Evolutionary conservation across 37 sponge, comb jelly and placozoan genomes (phyloP).

Genomic region (Agelas oroides): DNA sequence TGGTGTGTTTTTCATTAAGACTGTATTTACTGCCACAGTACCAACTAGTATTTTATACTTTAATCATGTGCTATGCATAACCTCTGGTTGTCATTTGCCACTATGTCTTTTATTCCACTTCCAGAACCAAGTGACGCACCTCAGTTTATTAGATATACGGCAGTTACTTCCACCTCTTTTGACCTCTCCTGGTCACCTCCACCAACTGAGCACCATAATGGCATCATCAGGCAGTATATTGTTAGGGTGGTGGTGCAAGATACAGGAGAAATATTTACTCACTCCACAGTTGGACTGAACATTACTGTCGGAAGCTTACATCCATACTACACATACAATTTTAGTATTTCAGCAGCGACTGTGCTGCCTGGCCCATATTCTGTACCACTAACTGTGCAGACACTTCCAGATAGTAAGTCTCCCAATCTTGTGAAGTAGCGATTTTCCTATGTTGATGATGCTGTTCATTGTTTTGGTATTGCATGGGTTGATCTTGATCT

Average conservation of each 20-base stretch:
- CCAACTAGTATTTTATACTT: too few species aligned
- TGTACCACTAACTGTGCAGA: constrained; percentile 1
- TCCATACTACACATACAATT: constrained; percentile 11
- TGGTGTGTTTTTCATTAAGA: too few species aligned
- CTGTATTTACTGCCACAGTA: too few species aligned
- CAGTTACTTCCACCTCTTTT: constrained; percentile 5
- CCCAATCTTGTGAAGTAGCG: too few species aligned
- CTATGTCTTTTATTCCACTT: neutral
- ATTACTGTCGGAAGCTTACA: constrained; percentile 28
- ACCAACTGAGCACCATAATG: constrained; percentile 34
- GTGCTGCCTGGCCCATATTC: neutral
- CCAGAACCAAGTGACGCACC: constrained; percentile 15
- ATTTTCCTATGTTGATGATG: too few species aligned
- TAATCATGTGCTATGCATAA: neutral
- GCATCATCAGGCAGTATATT: constrained; percentile 25
- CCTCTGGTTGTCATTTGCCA: too few species aligned
- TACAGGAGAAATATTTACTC: neutral
- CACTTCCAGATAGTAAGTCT: constrained; percentile 13
- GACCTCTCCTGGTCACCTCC: constrained; percentile 26
- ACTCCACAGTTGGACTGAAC: neutral
- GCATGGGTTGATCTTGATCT: too few species aligned
- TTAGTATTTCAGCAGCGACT: neutral
- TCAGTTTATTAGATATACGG: neutral
- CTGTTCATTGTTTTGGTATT: neutral
- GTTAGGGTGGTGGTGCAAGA: constrained; percentile 12